Evolutionary conservation across 2,113 vertebrate species (phyloP).

Genomic region (Poeciliopsis turrubarensis): DNA sequence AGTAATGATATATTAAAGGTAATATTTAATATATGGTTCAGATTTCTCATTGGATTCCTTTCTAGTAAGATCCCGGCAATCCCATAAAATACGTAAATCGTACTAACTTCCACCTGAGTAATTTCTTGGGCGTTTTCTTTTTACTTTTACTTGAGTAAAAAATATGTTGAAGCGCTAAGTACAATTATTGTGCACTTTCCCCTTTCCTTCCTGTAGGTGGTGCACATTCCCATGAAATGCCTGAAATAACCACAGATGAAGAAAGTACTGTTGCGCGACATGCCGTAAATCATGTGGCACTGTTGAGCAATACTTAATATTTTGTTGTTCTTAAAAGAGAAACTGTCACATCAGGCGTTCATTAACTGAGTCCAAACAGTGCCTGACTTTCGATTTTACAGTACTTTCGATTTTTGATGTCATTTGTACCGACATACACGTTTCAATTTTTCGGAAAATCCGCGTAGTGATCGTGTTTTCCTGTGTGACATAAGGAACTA

Average conservation of each 20-base stretch:
- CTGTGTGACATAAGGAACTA: slow-evolving; percentile 38
- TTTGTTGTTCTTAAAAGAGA: slow-evolving; percentile 66
- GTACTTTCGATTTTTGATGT: not conserved
- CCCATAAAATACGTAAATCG: too few relatives aligned
- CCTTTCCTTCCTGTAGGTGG: not conserved
- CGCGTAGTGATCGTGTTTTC: not conserved
- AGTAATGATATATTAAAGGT: too few relatives aligned
- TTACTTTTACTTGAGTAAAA: too few relatives aligned
- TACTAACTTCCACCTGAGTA: too few relatives aligned
- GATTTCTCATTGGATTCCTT: too few relatives aligned
- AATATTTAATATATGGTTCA: too few relatives aligned
- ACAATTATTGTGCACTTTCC: too few relatives aligned
- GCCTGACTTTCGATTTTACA: not conserved
- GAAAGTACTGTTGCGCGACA: slow-evolving; percentile 57
- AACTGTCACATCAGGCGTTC: slow-evolving; percentile 47
- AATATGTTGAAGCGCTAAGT: too few relatives aligned
- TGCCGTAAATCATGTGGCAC: slow-evolving; percentile 64
- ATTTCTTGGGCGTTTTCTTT: too few relatives aligned
- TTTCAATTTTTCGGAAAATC: not conserved
- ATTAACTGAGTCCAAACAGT: slow-evolving; percentile 47
- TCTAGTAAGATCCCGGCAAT: too few relatives aligned
- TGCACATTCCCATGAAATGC: not conserved
- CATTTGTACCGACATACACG: not conserved
- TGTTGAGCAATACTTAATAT: slow-evolving; percentile 47
- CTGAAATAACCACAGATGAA: slow-evolving; percentile 25